Percentiles rank a stretch among this genome's conserved stretches.
Conservation (phyloP, 2,797 vertebrate species). For the Tamandua tetradactyla region DNA sequence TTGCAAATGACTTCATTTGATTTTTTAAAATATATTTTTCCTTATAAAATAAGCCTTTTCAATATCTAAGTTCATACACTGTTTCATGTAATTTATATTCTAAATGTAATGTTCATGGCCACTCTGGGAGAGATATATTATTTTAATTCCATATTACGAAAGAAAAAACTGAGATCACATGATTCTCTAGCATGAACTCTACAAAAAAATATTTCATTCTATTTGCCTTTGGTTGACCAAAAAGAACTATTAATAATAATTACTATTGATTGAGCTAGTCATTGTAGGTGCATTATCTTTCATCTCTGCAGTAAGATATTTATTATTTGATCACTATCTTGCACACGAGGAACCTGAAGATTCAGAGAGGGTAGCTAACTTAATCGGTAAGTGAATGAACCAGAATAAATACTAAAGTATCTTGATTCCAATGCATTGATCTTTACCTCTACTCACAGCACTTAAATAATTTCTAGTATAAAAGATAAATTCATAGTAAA, state of each 20-base stretch:
- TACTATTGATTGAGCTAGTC: neutral
- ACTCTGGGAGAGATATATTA: neutral
- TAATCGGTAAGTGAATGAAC: neutral
- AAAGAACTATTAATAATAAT: neutral
- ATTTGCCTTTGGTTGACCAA: neutral
- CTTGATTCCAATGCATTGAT: neutral
- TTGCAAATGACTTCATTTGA: neutral
- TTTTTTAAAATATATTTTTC: constrained; percentile 26
- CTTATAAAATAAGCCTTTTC: neutral
- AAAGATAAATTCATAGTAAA: constrained; percentile 45
- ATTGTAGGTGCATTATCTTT: neutral
- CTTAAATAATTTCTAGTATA: neutral
- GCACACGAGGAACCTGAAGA: neutral
- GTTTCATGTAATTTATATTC: neutral
- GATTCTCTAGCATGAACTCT: neutral
- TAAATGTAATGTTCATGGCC: neutral
- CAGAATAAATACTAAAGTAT: neutral
- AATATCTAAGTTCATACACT: neutral
- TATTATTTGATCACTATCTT: neutral
- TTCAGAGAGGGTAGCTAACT: no score
- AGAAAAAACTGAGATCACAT: neutral
- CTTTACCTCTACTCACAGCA: neutral
- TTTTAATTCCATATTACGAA: neutral
- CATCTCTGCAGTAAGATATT: neutral
- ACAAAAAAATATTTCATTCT: neutral